Evolutionary conservation across 1,140 invertebrate species (phyloP), one percentile per base, ranked within the genome.

Genomic region (Diorhabda sublineata): DNA sequence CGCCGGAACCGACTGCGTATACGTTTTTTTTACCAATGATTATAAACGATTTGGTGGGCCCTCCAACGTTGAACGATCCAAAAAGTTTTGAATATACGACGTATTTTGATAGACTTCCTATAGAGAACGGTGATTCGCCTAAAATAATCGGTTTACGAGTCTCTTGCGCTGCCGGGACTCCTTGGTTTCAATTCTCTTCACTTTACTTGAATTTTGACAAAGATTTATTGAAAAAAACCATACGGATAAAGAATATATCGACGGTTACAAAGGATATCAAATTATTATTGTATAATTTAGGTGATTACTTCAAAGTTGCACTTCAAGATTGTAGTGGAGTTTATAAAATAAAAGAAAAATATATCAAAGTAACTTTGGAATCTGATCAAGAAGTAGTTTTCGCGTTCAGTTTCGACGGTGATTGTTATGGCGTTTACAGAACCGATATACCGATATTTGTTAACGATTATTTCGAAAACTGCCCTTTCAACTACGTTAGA

Each of bases 11-110:
- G 6, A 61, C 69, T 9, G 71, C 69, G 7, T 75, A 74, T 42
- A 68, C 68, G 4, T 68, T 76, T 2, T 75, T 67, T 47, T 47
- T 76, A 5, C 75, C 75, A 0, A 69, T 69, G 7, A 66, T 70
- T 41, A 58, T 73, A 11, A 73, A 73, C 56, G 61, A 44, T 42
- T 52, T 69, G 3, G 7, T 73, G 2, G 72, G 72, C n/a, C 72
- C 72, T 5, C 58, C 67, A 3, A 45, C 62, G 47, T 52, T 73
- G 5, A 73, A 70, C 58, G 8, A 64, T 41, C 58, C 64, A 3
- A 42, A 58, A 4, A 62, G 44, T 9, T 41, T 73, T 8, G 8
- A 42, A 2, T 45, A 59, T 5, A 42, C 41, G 4, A 42, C 42
- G 9, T 64, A 68, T 68, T 62, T 68, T 45, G 42, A 5, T 9